phyloP scores from a whole-genome alignment of 2,888 invertebrate genomes.

The Cryptocephalus primarius region DNA sequence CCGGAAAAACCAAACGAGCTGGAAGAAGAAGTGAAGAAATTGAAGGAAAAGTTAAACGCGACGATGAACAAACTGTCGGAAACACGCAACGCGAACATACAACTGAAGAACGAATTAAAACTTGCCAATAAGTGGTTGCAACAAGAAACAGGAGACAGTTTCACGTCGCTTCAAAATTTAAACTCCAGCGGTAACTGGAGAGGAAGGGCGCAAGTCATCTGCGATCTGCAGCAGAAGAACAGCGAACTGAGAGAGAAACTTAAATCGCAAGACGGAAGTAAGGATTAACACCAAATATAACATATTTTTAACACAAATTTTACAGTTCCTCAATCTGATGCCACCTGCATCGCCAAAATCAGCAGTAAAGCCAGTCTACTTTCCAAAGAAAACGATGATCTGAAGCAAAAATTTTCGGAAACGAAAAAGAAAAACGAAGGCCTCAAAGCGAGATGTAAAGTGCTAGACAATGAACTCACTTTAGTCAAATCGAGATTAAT shows the following conservation, averaged over 20 bases:
- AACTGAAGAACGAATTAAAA: slow-evolving; percentile 60
- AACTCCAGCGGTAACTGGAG: slow-evolving; percentile 57
- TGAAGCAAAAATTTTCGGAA: slow-evolving; percentile 47
- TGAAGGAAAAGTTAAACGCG: slow-evolving; percentile 48
- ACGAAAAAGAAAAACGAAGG: slow-evolving; percentile 55
- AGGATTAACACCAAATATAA: slow-evolving; percentile 1
- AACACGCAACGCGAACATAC: slow-evolving; percentile 54
- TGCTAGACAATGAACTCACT: slow-evolving; percentile 53
- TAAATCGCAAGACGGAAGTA: slow-evolving; percentile 27
- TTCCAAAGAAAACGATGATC: slow-evolving; percentile 44
- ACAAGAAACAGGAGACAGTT: slow-evolving; percentile 64
- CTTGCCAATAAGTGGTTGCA: slow-evolving; percentile 61
- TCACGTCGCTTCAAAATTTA: slow-evolving; percentile 51
- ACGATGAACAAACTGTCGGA: slow-evolving; percentile 57
- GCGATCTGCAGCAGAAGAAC: slow-evolving; percentile 56
- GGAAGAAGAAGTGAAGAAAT: slow-evolving; percentile 45
- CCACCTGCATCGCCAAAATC: slow-evolving; percentile 2
- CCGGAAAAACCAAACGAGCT: slow-evolving; percentile 25
- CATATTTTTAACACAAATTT: neutral
- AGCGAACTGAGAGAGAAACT: slow-evolving; percentile 55
- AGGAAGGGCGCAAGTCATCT: slow-evolving; percentile 67
- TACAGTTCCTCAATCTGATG: neutral
- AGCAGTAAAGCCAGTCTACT: slow-evolving; percentile 24
- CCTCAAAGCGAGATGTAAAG: slow-evolving; percentile 54
- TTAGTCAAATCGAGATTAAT: slow-evolving; percentile 47